These are phyloP conservation scores for Eulimnadia texana DNA, from an alignment of 1,140 invertebrate species.

Conservation along the genomic window DNA sequence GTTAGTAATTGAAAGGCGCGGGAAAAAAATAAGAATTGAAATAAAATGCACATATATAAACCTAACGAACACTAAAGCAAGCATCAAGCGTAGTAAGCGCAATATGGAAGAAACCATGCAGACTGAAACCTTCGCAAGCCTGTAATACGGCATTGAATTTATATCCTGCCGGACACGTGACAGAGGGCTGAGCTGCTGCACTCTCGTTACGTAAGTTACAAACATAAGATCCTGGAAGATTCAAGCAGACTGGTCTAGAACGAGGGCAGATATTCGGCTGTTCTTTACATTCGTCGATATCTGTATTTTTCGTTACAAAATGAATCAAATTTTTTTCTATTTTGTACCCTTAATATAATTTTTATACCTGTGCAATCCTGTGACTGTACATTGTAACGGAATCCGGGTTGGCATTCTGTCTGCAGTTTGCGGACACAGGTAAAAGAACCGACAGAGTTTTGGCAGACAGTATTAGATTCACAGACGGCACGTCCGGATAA, in stretches of 20 bases:
- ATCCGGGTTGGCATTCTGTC: slow-evolving; percentile 43
- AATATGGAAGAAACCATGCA: too few species aligned
- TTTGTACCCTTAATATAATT: background rate
- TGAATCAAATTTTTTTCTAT: background rate
- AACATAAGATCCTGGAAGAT: slow-evolving; percentile 46
- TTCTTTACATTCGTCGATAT: slow-evolving; percentile 52
- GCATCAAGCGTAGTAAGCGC: too few species aligned
- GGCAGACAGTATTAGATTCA: slow-evolving; percentile 37
- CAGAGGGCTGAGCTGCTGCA: slow-evolving; percentile 19
- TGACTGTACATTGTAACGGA: slow-evolving; percentile 34
- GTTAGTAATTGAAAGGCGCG: too few species aligned
- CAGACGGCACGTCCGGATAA: slow-evolving; percentile 30
- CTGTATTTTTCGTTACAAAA: slow-evolving; percentile 30
- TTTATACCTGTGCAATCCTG: slow-evolving; percentile 33
- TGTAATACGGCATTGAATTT: slow-evolving; percentile 38
- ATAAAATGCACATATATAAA: too few species aligned
- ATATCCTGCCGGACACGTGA: slow-evolving; percentile 48
- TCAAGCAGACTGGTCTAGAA: slow-evolving; percentile 48
- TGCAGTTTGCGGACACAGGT: slow-evolving; percentile 34
- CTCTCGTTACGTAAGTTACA: slow-evolving; percentile 32
- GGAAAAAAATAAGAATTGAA: too few species aligned
- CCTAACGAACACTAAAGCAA: too few species aligned
- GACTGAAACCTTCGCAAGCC: slow-evolving; percentile 42
- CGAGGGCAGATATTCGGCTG: slow-evolving; percentile 42
- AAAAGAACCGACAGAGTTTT: slow-evolving; percentile 50